These are phyloP conservation scores for Anastrepha ludens DNA, from an alignment of 1,140 invertebrate genomes.

Conservation along the genomic window DNA sequence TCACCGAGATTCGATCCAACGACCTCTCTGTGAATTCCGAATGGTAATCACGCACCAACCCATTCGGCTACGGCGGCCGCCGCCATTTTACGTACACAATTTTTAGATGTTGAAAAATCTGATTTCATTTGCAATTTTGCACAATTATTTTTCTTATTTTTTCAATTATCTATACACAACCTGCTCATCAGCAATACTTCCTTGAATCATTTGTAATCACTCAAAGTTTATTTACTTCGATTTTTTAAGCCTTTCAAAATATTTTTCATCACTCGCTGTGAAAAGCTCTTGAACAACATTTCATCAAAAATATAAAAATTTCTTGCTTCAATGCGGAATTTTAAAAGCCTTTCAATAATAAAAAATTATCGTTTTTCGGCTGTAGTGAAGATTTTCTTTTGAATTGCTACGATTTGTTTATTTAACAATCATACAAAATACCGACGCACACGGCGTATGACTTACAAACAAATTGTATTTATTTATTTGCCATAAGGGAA, in stretches of 20 bases:
- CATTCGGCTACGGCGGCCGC: too few species aligned
- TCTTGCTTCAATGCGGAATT: neutral
- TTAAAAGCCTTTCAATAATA: neutral
- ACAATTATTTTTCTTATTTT: neutral
- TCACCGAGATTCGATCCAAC: too few species aligned
- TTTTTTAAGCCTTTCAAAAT: neutral
- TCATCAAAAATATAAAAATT: neutral
- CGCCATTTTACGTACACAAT: too few species aligned
- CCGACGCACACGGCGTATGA: slow-evolving; percentile 9
- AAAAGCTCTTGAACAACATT: neutral
- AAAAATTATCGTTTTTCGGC: neutral
- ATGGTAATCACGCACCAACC: too few species aligned
- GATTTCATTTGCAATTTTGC: too few species aligned
- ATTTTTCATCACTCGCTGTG: neutral
- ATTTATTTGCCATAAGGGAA: slow-evolving; percentile 13
- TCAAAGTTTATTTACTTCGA: neutral
- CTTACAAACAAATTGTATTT: neutral
- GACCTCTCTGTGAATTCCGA: too few species aligned
- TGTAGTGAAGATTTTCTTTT: neutral
- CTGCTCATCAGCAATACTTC: neutral
- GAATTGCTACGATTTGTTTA: neutral
- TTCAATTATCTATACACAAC: neutral
- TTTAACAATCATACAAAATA: slow-evolving; percentile 16
- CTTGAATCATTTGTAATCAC: neutral
- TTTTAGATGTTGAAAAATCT: too few species aligned